These are phyloP conservation scores for Nomada goodeniana DNA, from an alignment of 2,888 invertebrate genomes.

Conservation along the genomic window DNA sequence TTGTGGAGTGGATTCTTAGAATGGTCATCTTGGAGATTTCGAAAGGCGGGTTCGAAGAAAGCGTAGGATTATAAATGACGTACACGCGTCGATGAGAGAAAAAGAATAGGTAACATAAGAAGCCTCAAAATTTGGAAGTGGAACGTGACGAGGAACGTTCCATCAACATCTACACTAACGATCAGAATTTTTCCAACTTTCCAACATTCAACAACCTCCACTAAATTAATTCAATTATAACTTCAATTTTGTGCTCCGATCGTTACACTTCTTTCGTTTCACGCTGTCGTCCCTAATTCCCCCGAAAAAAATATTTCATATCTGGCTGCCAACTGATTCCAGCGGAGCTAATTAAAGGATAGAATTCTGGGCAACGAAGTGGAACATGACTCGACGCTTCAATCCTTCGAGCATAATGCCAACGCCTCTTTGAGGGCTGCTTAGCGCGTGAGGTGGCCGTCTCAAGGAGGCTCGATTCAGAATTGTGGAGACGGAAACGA, in stretches of 20 bases:
- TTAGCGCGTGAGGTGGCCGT: constrained; percentile 18
- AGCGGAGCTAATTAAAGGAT: constrained; percentile 42
- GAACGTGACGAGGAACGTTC: neutral
- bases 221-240: neutral
- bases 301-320: neutral
- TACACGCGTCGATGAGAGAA: neutral
- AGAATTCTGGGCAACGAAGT: constrained; percentile 23
- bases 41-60: neutral
- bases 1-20: neutral
- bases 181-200: neutral
- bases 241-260: neutral
- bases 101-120: neutral
- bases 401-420: constrained; percentile 50
- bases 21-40: neutral
- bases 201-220: neutral
- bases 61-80: neutral
- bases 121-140: neutral
- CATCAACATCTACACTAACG: neutral
- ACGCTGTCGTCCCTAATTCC: neutral
- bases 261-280: neutral
- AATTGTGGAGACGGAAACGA: constrained; percentile 56
- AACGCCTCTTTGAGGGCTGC: neutral
- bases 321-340: neutral
- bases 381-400: constrained; percentile 16
- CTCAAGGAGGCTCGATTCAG: constrained; percentile 54